Conservation (phyloP, 1,140 invertebrate genomes). For the Plectrocnemia conspersa region DNA sequence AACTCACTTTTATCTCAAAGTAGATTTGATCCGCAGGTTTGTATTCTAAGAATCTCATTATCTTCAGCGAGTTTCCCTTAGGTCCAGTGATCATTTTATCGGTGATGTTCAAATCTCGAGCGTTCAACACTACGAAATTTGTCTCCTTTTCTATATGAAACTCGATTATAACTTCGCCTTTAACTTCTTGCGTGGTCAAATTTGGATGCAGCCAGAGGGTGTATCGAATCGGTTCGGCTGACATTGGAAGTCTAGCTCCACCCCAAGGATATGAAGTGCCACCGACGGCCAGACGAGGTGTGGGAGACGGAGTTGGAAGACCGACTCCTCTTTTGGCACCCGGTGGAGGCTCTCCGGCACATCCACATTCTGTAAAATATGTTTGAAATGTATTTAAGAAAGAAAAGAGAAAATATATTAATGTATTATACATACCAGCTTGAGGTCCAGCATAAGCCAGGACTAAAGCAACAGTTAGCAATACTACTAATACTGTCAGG, state of each 20-base stretch:
- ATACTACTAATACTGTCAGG: constrained; percentile 67
- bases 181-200: constrained; percentile 80
- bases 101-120: constrained; percentile 82
- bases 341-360: constrained; percentile 24
- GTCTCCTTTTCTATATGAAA: constrained; percentile 78
- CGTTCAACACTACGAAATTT: constrained; percentile 86
- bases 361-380: constrained; percentile 27
- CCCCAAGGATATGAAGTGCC: constrained; percentile 33
- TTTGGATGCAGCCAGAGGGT: constrained; percentile 91
- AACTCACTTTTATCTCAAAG: constrained; percentile 67
- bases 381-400: no score
- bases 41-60: constrained; percentile 73
- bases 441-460: constrained; percentile 85
- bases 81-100: constrained; percentile 72
- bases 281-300: constrained; percentile 23
- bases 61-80: constrained; percentile 66
- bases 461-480: constrained; percentile 78
- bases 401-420: no score
- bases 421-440: constrained; percentile 51
- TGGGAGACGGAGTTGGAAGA: constrained; percentile 11
- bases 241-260: constrained; percentile 74
- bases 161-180: constrained; percentile 82
- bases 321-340: constrained; percentile 9
- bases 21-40: constrained; percentile 80
- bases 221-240: constrained; percentile 77